Evolutionary conservation across 2,888 invertebrate genomes (phyloP).

Genomic region (Gerris lacustris): DNA sequence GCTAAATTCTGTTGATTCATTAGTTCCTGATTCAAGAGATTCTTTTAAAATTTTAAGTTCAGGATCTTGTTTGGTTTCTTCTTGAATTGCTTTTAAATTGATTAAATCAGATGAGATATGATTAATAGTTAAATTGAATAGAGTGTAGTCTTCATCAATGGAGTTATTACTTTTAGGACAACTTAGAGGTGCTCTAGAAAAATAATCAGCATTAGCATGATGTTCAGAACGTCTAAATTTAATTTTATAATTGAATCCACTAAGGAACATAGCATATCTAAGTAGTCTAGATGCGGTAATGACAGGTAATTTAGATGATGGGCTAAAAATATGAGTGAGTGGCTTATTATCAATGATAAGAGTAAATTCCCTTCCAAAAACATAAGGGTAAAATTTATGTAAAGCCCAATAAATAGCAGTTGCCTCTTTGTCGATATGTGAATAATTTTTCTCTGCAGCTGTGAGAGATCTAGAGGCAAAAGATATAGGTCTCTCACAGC

Average conservation of each 20-base stretch:
- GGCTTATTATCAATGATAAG: conserved; percentile 21
- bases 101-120: conserved; percentile 6
- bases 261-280: conserved; percentile 12
- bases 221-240: neutral
- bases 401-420: conserved; percentile 18
- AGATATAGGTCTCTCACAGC: conserved; percentile 21
- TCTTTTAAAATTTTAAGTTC: no score
- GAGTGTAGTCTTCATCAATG: no score
- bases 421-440: conserved; percentile 23
- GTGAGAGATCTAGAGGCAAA: conserved; percentile 20
- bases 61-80: conserved; percentile 14
- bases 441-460: conserved; percentile 20
- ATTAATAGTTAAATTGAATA: no score
- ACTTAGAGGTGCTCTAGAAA: conserved; percentile 6
- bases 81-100: neutral
- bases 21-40: no score
- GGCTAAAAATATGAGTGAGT: conserved; percentile 14
- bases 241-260: conserved; percentile 13
- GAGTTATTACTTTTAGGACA: no score
- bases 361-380: conserved; percentile 19
- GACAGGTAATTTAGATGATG: conserved; percentile 14
- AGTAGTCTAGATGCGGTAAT: conserved; percentile 10
- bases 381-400: conserved; percentile 6
- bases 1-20: no score
- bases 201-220: conserved; percentile 16